Evolutionary conservation across 2,113 vertebrate species (phyloP).

Genomic region (Sminthopsis crassicaudata): DNA sequence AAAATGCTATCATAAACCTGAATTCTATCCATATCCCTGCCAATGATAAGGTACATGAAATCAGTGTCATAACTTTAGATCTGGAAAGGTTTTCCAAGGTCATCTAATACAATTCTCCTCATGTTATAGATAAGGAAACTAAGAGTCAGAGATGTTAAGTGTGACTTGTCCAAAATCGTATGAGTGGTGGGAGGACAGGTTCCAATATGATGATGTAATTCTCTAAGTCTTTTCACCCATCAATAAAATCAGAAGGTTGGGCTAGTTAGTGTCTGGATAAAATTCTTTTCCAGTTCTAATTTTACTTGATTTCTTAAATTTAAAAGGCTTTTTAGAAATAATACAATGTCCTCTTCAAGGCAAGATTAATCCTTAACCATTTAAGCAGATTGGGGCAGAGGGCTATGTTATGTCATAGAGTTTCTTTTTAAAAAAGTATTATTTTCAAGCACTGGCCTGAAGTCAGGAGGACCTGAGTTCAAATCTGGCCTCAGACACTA

Average conservation of each 20-base stretch:
- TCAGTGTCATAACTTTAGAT: background rate
- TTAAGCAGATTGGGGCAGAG: background rate
- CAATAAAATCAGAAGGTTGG: background rate
- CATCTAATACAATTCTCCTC: background rate
- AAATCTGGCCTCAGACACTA: too few species aligned
- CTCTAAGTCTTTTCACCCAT: background rate
- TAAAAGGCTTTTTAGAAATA: background rate
- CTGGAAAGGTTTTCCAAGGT: background rate
- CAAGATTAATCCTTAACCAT: background rate
- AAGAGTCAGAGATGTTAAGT: background rate
- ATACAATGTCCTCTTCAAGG: background rate
- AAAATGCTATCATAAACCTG: background rate
- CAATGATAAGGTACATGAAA: background rate
- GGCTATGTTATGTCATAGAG: slow-evolving; percentile 3
- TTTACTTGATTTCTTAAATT: background rate
- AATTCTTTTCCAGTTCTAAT: background rate
- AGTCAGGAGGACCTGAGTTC: too few species aligned
- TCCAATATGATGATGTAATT: background rate
- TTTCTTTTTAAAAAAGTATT: too few species aligned
- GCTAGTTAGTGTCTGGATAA: background rate
- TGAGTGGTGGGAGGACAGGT: background rate
- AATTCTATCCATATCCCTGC: background rate
- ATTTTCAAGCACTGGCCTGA: too few species aligned
- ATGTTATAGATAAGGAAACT: background rate
- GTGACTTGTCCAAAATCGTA: background rate